These are phyloP conservation scores for Danio jaintianensis DNA, from an alignment of 2,797 vertebrate species.

Conservation along the genomic window DNA sequence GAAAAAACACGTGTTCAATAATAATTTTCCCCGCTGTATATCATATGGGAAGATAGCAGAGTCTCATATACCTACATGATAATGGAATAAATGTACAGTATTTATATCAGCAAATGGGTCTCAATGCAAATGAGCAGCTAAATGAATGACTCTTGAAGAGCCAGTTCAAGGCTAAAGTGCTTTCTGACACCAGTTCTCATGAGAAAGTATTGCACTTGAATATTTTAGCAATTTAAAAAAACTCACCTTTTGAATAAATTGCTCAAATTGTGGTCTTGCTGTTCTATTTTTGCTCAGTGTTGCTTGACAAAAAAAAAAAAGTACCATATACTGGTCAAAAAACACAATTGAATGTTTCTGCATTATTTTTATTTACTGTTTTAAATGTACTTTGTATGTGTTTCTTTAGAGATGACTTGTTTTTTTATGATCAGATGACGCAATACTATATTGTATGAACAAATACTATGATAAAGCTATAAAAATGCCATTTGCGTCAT, in stretches of 20 bases:
- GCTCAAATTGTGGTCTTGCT: neutral
- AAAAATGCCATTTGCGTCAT: conserved; percentile 42
- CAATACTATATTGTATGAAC: conserved; percentile 49
- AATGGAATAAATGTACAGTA: neutral
- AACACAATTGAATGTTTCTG: neutral
- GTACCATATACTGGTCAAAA: neutral
- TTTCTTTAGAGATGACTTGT: neutral
- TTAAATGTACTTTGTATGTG: neutral
- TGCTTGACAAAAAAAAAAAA: neutral
- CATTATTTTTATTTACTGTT: neutral
- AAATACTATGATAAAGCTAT: neutral
- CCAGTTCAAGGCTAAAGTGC: neutral
- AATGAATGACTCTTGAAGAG: neutral
- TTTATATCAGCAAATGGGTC: neutral
- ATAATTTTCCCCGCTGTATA: too few species aligned
- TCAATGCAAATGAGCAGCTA: neutral
- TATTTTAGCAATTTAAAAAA: neutral
- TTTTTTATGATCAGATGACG: conserved; percentile 36
- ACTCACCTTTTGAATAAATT: neutral
- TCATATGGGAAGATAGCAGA: too few species aligned
- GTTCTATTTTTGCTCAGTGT: conserved; percentile 10
- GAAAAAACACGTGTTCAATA: too few species aligned
- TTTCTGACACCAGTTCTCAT: neutral
- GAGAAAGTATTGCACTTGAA: neutral
- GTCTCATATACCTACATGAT: neutral